Conservation (phyloP, 1,140 invertebrate genomes). For the Heterodera schachtii region DNA sequence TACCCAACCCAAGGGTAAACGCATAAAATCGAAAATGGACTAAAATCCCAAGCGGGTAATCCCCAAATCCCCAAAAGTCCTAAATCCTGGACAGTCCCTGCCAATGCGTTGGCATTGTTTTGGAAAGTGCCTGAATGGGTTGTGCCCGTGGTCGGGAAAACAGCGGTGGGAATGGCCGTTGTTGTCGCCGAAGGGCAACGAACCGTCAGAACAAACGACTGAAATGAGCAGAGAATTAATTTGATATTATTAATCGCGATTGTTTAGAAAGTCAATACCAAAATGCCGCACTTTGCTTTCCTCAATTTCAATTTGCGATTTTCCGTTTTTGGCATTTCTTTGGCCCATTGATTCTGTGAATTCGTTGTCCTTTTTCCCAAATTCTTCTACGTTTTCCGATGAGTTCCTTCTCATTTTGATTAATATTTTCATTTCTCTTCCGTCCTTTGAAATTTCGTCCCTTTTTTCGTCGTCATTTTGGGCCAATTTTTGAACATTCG, state of each 20-base stretch:
- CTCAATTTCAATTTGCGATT: background rate
- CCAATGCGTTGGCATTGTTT: too few species aligned
- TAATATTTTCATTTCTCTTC: background rate
- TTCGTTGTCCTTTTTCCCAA: background rate
- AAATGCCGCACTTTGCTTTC: too few species aligned
- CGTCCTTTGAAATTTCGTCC: background rate
- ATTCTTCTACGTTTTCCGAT: background rate
- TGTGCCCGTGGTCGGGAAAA: constrained; percentile 10
- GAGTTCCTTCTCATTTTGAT: background rate
- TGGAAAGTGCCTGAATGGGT: background rate
- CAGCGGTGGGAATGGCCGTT: constrained; percentile 2
- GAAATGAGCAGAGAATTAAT: background rate
- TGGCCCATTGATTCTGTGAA: background rate
- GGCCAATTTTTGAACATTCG: background rate
- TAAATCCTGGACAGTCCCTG: too few species aligned
- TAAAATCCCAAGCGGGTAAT: too few species aligned
- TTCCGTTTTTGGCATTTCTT: background rate
- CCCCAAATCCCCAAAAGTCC: too few species aligned
- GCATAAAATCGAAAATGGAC: too few species aligned
- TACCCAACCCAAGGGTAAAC: too few species aligned
- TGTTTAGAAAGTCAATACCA: too few species aligned
- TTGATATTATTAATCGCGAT: too few species aligned
- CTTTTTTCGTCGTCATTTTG: background rate
- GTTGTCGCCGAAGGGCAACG: background rate
- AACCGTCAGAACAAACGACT: background rate